Base-by-base conservation (phyloP, 2,888 invertebrate genomes). In the Subacronicta megacephala region DNA sequence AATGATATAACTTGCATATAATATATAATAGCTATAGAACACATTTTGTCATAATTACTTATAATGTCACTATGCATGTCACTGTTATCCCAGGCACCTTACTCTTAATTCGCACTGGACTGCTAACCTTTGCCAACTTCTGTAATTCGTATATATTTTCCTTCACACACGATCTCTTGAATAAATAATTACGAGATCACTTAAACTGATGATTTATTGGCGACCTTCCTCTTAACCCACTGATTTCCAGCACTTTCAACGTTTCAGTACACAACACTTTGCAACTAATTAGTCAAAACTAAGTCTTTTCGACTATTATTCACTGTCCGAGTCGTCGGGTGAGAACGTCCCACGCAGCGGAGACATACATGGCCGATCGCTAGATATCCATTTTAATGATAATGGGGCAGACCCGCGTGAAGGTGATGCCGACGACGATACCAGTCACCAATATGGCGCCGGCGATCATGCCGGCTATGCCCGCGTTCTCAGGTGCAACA, bases 391-490 rank as follows among this genome's bases (percentile, higher is more conserved):
- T 52, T 0, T 78, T 61, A 0, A 96, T 95, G 17, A 97, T 77
- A 70, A 89, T 84, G 13, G 98, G 97, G 89, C 96, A 95, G 37
- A 96, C 78, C 73, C 96, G 95, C 0, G 97, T 96, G 84, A 97
- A 96, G 0, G 88, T 78, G 59, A 99, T 96, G n/a, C 99, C 99
- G 7, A 92, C 81, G 60, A 98, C 96, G 44, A 99, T 97, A 40
- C 99, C 99, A 0, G 98, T 96, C 29, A 99, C 97, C 1, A 99
- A 95, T 80, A 97, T 97, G 16, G 99, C 99, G 0, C 98, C 98
- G 37, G 98, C 99, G 88, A 98, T 97, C 99, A 99, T 99, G 55
- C 99, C 99, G 0, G 99, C 99, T 0, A 96, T 96, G 0, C 97
- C 94, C 13, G 98, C 97, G 86, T 98, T 95, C 79, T 97, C 96